These are phyloP conservation scores for Chalcis sispes DNA, from an alignment of 2,888 invertebrate genomes.

Conservation along the genomic window DNA sequence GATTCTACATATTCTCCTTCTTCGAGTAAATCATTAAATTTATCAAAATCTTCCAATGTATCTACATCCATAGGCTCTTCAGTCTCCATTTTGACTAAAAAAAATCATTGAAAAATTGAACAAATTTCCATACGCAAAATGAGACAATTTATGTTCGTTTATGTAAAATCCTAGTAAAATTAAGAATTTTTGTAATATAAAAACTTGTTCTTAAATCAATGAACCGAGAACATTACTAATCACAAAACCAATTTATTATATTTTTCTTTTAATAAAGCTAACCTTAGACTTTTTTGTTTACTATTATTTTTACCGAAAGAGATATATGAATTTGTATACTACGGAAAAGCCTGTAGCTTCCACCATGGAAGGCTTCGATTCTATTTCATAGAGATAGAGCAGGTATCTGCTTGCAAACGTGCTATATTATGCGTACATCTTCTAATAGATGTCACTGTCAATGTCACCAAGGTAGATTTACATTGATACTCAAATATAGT, in stretches of 20 bases:
- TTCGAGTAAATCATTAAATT: conserved; percentile 61
- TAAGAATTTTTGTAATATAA: not conserved
- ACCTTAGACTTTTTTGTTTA: conserved; percentile 38
- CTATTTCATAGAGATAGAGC: not conserved
- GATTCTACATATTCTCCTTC: conserved; percentile 56
- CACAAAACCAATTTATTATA: not conserved
- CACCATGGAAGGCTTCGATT: not conserved
- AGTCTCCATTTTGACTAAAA: conserved; percentile 71
- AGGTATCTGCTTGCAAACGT: not conserved
- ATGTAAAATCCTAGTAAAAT: conserved; percentile 10
- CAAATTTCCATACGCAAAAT: not conserved
- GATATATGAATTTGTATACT: not conserved
- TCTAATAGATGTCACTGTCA: not conserved
- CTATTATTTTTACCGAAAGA: conserved; percentile 29
- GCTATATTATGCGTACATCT: no score
- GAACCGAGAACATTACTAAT: not conserved
- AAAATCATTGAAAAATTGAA: conserved; percentile 2
- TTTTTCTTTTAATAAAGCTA: not conserved
- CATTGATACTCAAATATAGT: no score
- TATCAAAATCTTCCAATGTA: conserved; percentile 59
- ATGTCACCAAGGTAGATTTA: conserved; percentile 14
- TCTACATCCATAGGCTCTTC: conserved; percentile 78
- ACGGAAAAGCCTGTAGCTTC: not conserved
- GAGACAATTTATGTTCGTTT: conserved; percentile 20
- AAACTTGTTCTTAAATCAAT: not conserved